Percentiles rank a stretch among this genome's conserved stretches.
These are phyloP conservation scores for Collichthys lucidus DNA, from an alignment of 2,113 vertebrate genomes.

Conservation along the genomic window DNA sequence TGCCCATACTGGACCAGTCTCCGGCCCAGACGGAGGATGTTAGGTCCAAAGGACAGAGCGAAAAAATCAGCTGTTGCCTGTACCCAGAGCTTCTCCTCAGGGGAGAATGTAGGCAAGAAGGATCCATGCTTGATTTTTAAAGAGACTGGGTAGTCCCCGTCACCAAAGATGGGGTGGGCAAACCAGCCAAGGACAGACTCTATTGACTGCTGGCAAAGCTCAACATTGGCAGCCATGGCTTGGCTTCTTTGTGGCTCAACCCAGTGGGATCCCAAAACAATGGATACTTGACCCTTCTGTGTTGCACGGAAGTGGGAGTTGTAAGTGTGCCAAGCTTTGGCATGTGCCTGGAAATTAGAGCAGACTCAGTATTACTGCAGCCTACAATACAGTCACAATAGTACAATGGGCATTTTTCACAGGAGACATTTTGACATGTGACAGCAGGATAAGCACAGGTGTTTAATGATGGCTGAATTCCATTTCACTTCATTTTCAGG, in stretches of 20 bases:
- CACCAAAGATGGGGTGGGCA: constrained; percentile 90
- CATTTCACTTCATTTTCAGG: neutral
- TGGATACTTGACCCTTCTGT: constrained; percentile 91
- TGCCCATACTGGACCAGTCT: constrained; percentile 85
- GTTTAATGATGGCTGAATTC: neutral
- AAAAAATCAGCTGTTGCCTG: constrained; percentile 94
- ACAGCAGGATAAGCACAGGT: neutral
- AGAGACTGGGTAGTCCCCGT: constrained; percentile 90
- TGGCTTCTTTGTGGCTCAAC: constrained; percentile 88
- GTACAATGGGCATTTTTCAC: neutral
- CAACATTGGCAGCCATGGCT: constrained; percentile 73
- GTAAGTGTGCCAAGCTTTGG: constrained; percentile 93
- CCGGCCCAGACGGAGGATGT: constrained; percentile 88
- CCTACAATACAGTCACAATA: neutral
- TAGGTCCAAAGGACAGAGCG: constrained; percentile 94
- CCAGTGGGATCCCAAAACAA: constrained; percentile 96
- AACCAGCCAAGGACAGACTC: constrained; percentile 94
- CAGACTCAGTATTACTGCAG: neutral
- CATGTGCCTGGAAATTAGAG: constrained; percentile 89
- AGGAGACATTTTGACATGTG: neutral
- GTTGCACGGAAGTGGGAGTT: constrained; percentile 84
- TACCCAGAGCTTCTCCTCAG: constrained; percentile 86
- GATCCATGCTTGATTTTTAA: constrained; percentile 80
- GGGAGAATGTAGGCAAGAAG: constrained; percentile 85
- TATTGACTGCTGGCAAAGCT: constrained; percentile 90